Evolutionary conservation across 2,113 vertebrate species (phyloP).

Genomic region (Paradoxurus hermaphroditus): DNA sequence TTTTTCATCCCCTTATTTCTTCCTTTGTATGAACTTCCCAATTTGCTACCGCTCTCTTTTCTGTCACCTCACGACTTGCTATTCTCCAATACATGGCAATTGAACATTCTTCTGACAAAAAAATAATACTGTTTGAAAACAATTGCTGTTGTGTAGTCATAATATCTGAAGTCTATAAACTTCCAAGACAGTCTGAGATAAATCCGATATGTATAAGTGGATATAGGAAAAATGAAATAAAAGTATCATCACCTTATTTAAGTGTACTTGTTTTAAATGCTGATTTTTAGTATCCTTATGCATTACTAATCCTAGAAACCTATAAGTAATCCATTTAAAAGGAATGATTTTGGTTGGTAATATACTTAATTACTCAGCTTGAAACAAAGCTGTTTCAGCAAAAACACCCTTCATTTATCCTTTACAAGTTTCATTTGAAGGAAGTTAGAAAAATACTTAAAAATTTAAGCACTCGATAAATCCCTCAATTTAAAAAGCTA

Average conservation of each 20-base stretch:
- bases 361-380: conserved; percentile 9
- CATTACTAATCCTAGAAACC: not conserved
- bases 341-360: not conserved
- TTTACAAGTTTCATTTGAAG: conserved; percentile 31
- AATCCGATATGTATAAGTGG: not conserved
- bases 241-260: not conserved
- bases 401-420: not conserved
- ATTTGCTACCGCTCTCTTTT: not conserved
- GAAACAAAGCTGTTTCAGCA: not conserved
- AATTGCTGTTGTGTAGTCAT: not conserved
- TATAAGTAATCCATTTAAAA: not conserved
- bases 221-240: not conserved
- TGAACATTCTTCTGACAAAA: conserved; percentile 15
- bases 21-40: not conserved
- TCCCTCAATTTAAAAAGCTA: conserved; percentile 36
- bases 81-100: not conserved
- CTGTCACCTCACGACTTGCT: not conserved
- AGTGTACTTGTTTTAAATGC: not conserved
- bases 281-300: not conserved
- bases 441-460: conserved; percentile 39
- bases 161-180: not conserved
- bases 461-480: conserved; percentile 13
- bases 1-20: not conserved
- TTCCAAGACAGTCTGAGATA: not conserved
- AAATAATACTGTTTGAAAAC: conserved; percentile 8